Percentiles rank a stretch among this genome's conserved stretches.
Conservation (phyloP, 2,113 vertebrate genomes). For the Brevimyrus niger region DNA sequence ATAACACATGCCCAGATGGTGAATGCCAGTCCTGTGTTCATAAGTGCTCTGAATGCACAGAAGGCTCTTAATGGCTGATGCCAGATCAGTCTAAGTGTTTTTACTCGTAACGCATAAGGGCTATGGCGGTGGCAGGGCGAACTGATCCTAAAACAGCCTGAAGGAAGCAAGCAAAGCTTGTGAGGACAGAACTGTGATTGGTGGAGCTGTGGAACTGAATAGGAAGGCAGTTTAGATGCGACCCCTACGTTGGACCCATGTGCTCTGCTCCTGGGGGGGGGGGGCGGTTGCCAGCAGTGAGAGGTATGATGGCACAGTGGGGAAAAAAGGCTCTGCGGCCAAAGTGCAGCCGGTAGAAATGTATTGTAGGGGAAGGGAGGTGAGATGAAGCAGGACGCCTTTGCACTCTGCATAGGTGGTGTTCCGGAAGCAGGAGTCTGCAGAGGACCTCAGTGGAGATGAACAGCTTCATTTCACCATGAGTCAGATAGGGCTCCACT, state of each 20-base stretch:
- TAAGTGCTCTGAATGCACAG: not conserved
- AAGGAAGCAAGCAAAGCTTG: not conserved
- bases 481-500: not conserved
- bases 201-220: not conserved
- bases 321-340: not conserved
- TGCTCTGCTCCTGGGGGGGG: not conserved
- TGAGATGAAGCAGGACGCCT: not conserved
- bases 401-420: not conserved
- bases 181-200: not conserved
- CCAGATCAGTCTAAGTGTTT: not conserved
- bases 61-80: not conserved
- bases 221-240: not conserved
- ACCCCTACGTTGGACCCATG: not conserved
- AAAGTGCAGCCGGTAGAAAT: not conserved
- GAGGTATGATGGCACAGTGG: not conserved
- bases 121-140: not conserved
- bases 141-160: not conserved
- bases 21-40: not conserved
- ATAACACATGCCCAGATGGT: not conserved
- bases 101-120: not conserved
- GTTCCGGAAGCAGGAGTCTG: not conserved
- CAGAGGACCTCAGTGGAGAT: not conserved
- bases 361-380: not conserved
- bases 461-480: not conserved
- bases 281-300: not conserved